Evolutionary conservation across 2,113 vertebrate genomes (phyloP).

Genomic region (Varanus salvator): DNA sequence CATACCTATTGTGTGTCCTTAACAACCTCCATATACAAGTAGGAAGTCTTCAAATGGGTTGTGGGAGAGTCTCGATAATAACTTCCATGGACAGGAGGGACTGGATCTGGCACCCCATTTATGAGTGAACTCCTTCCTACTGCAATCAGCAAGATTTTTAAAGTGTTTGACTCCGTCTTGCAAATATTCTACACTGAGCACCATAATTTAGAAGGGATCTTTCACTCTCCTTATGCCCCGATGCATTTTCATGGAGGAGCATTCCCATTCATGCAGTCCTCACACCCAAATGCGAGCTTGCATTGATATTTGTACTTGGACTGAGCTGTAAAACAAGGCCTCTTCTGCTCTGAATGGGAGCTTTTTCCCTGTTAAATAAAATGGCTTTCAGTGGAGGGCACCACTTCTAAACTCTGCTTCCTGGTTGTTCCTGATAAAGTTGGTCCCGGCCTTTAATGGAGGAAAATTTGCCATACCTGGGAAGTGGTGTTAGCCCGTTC

Average conservation of each 20-base stretch:
- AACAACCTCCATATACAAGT: not conserved
- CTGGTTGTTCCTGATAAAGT: not conserved
- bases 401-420: not conserved
- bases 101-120: not conserved
- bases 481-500: not conserved
- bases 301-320: not conserved
- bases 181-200: not conserved
- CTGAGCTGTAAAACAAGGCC: not conserved
- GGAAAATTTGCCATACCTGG: not conserved
- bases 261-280: not conserved
- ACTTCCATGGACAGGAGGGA: not conserved
- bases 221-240: not conserved
- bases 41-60: not conserved
- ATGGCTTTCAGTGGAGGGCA: not conserved
- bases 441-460: not conserved
- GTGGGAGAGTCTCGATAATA: not conserved
- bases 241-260: not conserved
- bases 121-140: not conserved
- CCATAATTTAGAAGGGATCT: not conserved
- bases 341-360: not conserved
- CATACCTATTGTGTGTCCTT: not conserved
- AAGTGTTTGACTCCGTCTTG: not conserved
- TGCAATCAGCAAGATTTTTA: not conserved
- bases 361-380: not conserved
- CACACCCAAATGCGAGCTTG: not conserved